Percentiles rank a stretch among this genome's conserved stretches.
These are phyloP conservation scores for Psylliodes chrysocephalus DNA, from an alignment of 2,888 invertebrate genomes.

Conservation along the genomic window DNA sequence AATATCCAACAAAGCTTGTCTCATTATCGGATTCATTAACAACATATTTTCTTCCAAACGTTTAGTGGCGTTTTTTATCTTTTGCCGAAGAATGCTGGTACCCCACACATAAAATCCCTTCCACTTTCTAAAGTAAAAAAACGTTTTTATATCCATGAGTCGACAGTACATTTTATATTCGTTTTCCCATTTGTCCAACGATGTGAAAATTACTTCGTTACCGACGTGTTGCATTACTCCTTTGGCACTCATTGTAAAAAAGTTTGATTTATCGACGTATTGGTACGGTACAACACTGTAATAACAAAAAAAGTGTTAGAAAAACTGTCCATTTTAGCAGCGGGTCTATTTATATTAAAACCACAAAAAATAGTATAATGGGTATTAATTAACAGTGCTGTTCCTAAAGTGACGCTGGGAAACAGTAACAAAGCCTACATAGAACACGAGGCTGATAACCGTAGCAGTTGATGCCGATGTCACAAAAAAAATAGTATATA, in stretches of 20 bases:
- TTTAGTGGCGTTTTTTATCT: slow-evolving; percentile 70
- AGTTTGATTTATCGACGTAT: slow-evolving; percentile 75
- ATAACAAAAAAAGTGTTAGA: neutral
- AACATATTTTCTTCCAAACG: slow-evolving; percentile 77
- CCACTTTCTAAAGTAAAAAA: slow-evolving; percentile 76
- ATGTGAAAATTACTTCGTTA: slow-evolving; percentile 81
- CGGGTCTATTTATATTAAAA: no score
- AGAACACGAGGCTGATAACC: no score
- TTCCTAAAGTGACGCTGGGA: no score
- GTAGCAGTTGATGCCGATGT: no score
- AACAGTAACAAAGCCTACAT: no score
- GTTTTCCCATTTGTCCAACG: slow-evolving; percentile 81
- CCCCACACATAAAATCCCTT: slow-evolving; percentile 65
- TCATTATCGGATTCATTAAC: slow-evolving; percentile 76
- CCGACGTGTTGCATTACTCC: slow-evolving; percentile 82
- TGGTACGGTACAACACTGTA: slow-evolving; percentile 76
- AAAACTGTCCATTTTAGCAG: no score
- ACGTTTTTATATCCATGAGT: slow-evolving; percentile 78
- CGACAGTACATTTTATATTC: slow-evolving; percentile 84
- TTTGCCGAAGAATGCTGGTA: slow-evolving; percentile 71
- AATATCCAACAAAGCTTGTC: slow-evolving; percentile 77
- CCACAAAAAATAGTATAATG: no score
- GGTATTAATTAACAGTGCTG: no score
- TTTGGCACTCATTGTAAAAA: slow-evolving; percentile 82
- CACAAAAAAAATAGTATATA: no score